Evolutionary conservation across 2,888 invertebrate genomes (phyloP), one percentile per base, ranked within the genome.

Genomic region (Dolichopus griseipennis): DNA sequence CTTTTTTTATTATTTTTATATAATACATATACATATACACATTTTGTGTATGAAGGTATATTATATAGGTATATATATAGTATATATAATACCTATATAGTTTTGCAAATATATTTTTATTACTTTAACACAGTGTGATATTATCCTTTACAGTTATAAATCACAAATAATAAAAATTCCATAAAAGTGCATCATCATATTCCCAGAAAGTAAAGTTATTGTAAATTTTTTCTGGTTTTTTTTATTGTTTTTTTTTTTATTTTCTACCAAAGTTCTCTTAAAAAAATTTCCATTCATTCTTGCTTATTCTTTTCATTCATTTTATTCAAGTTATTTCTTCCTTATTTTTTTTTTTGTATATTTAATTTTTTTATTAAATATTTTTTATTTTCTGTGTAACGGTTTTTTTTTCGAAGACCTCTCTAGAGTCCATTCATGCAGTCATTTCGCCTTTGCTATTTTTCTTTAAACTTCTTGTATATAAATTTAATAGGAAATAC

Each of bases 101-200:
- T 52, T 12, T 52, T 52, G 2, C 18, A n/a, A n/a, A n/a, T 52
- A 15, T 52, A 4, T 18, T 52, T 52, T 12, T 52, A 18, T 12
- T 52, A 18, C 37, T 37, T 12, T 37, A 37, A 12, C 37, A 7
- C 37, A 37, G 10, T 37, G 12, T 37, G 37, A 52, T 52, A 15
- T 52, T 52, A 52, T 52, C 52, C 52, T 52, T 52, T 12, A 52
- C 52, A 52, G 52, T 52, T 52, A 52, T 52, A 52, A 52, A 52
- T 52, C 52, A 52, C 6, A 52, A 52, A 52, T 52, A 52, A 52
- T 52, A 52, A 52, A 41, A n/a, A 52, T 18, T 52, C 52, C 52
- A 52, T 52, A 52, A 52, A 52, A 52, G 52, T 52, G 52, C 52
- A 52, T 52, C 52, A 52, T 52, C 52, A n/a, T 52, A 52, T 52